Evolutionary conservation across 2,113 vertebrate species (phyloP).

Genomic region (Symphodus melops): DNA sequence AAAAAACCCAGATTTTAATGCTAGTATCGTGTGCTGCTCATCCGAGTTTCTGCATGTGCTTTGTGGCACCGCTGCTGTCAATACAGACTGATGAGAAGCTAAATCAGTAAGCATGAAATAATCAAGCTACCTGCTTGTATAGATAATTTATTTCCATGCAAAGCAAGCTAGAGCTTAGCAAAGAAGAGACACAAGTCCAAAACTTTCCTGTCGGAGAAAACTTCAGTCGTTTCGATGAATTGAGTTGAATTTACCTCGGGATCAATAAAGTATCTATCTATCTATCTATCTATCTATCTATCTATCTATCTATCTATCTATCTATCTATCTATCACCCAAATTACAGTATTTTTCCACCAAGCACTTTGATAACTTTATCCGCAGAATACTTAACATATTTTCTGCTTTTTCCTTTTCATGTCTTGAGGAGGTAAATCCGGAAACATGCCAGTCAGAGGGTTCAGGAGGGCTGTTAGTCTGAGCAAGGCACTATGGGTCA

Average conservation of each 20-base stretch:
- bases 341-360: constrained; percentile 70
- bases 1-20: constrained; percentile 14
- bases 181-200: constrained; percentile 67
- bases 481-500: constrained; percentile 81
- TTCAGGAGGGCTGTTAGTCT: constrained; percentile 68
- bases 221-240: constrained; percentile 61
- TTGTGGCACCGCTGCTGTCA: constrained; percentile 47
- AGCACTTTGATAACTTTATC: constrained; percentile 47
- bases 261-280: too few species aligned
- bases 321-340: too few species aligned
- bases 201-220: constrained; percentile 40
- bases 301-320: too few species aligned
- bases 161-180: constrained; percentile 71
- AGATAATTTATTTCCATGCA: constrained; percentile 59
- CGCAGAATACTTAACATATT: constrained; percentile 18
- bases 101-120: constrained; percentile 39
- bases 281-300: too few species aligned
- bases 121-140: constrained; percentile 49
- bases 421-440: constrained; percentile 43
- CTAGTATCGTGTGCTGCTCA: constrained; percentile 34
- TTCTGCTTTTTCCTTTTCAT: constrained; percentile 27
- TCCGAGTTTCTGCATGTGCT: constrained; percentile 57
- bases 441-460: constrained; percentile 38
- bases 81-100: constrained; percentile 34
- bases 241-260: too few species aligned